Percentiles rank a stretch among this genome's conserved stretches.
These are phyloP conservation scores for Rissa tridactyla DNA, from an alignment of 2,113 vertebrate species.

Conservation along the genomic window DNA sequence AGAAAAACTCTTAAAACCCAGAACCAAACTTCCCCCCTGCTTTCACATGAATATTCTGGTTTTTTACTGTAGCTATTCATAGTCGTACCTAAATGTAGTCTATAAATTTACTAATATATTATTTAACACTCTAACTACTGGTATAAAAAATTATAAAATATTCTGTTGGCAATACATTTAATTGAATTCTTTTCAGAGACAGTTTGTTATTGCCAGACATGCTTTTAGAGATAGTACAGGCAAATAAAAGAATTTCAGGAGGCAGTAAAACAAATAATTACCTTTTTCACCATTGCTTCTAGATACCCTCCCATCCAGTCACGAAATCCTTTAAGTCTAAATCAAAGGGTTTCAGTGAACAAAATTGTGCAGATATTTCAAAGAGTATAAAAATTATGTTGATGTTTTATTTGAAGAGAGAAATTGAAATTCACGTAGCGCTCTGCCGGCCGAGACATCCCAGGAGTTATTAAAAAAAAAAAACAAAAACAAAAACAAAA, in stretches of 20 bases:
- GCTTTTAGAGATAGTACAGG: constrained; percentile 51
- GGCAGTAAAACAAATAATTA: constrained; percentile 47
- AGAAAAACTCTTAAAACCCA: constrained; percentile 15
- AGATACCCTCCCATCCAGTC: background rate
- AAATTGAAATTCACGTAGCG: constrained; percentile 22
- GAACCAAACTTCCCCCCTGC: background rate
- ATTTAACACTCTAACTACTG: constrained; percentile 54
- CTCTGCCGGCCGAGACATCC: background rate
- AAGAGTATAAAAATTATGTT: background rate
- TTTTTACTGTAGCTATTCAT: constrained; percentile 46
- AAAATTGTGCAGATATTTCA: constrained; percentile 28
- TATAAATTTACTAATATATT: constrained; percentile 64
- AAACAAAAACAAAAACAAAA: background rate
- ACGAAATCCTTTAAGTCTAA: constrained; percentile 36
- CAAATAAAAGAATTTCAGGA: constrained; percentile 48
- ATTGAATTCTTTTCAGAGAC: constrained; percentile 45
- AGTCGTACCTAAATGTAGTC: constrained; percentile 46
- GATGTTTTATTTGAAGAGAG: constrained; percentile 28
- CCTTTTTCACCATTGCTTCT: constrained; percentile 8
- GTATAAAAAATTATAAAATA: constrained; percentile 51
- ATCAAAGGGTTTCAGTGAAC: constrained; percentile 21
- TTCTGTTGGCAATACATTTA: constrained; percentile 50
- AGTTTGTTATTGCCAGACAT: constrained; percentile 46
- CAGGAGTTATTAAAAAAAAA: background rate
- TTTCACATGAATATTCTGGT: constrained; percentile 11